A percentile compares a stretch with the other conserved stretches of the same genome.
These are phyloP conservation scores for Heterotilapia buettikoferi DNA, from an alignment of 2,113 vertebrate species.

Conservation along the genomic window DNA sequence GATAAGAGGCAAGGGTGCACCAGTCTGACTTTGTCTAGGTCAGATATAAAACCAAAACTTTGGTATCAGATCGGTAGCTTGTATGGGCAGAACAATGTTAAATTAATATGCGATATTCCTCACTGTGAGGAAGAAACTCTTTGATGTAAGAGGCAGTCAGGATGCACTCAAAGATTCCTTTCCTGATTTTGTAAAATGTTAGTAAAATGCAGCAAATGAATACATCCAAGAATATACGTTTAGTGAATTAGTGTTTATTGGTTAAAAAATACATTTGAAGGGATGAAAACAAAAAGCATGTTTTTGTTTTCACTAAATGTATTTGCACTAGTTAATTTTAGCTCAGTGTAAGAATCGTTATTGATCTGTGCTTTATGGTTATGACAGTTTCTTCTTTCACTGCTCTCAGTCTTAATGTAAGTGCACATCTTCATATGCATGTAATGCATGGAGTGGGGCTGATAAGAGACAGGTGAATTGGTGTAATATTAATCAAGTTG, in stretches of 20 bases:
- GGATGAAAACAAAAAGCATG: neutral
- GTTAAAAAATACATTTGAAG: fast-evolving
- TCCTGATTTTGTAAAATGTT: neutral
- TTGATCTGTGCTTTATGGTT: neutral
- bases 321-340: neutral
- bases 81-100: neutral
- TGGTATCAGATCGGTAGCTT: neutral
- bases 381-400: neutral
- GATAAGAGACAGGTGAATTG: neutral
- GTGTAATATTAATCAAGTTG: neutral
- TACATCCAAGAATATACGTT: neutral
- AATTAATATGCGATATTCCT: fast-evolving
- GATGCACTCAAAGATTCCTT: neutral
- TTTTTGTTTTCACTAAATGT: neutral
- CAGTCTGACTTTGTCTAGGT: neutral
- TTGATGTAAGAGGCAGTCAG: neutral
- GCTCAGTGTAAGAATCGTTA: neutral
- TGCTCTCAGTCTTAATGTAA: neutral
- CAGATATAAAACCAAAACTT: neutral
- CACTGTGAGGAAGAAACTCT: neutral
- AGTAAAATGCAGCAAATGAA: neutral
- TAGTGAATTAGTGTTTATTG: neutral
- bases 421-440: neutral
- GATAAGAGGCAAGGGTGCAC: fast-evolving
- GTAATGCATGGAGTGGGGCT: neutral